Percentiles rank a stretch among this genome's conserved stretches.
phyloP scores from a whole-genome alignment of 1,140 invertebrate genomes.

The Euura saliciscinereae region DNA sequence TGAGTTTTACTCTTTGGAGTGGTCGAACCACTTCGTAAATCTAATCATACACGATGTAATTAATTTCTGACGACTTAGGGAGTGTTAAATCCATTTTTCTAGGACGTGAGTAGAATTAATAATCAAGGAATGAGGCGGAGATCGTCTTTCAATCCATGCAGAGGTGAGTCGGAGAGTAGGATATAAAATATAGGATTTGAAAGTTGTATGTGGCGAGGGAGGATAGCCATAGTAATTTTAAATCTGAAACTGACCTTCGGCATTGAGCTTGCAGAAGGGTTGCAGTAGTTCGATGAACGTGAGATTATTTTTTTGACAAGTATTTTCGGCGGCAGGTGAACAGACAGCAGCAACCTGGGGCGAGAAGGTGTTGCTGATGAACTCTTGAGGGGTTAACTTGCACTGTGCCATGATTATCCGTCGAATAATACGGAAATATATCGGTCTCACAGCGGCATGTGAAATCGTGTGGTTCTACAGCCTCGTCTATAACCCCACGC shows the following conservation, averaged over 20 bases:
- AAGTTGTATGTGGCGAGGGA: too few species aligned
- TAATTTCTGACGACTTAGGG: too few species aligned
- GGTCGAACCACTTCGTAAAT: too few species aligned
- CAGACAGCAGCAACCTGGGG: slow-evolving; percentile 86
- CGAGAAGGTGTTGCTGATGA: slow-evolving; percentile 88
- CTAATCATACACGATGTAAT: too few species aligned
- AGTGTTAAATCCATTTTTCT: too few species aligned
- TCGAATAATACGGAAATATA: background rate
- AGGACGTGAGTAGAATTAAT: too few species aligned
- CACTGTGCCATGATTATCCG: slow-evolving; percentile 64
- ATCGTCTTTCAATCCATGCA: too few species aligned
- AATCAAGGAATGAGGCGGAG: too few species aligned
- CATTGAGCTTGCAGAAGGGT: slow-evolving; percentile 82
- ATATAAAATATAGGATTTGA: too few species aligned
- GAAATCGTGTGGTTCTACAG: background rate
- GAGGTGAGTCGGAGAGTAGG: too few species aligned
- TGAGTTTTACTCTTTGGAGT: too few species aligned
- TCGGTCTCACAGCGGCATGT: background rate
- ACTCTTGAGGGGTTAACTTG: slow-evolving; percentile 78
- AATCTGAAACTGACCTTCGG: slow-evolving; percentile 68
- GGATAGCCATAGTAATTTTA: too few species aligned
- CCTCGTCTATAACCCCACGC: background rate
- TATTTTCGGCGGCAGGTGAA: slow-evolving; percentile 79
- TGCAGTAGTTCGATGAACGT: slow-evolving; percentile 89
- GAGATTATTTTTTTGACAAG: slow-evolving; percentile 90